Percentiles rank a stretch among this genome's conserved stretches.
Conservation (phyloP, 2,797 vertebrate species). For the Hemitrygon akajei region DNA sequence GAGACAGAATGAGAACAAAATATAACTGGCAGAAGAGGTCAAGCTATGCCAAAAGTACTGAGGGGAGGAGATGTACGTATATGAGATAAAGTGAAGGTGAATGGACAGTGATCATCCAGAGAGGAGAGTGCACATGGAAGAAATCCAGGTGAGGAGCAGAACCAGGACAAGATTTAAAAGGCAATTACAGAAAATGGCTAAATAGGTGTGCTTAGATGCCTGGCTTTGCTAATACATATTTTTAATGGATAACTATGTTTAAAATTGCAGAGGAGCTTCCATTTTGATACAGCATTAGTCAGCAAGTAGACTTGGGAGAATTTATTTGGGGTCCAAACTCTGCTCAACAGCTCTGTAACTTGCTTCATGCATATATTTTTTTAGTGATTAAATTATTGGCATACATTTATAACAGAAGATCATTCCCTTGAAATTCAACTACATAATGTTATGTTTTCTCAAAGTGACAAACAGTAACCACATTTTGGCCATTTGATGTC, state of each 20-base stretch:
- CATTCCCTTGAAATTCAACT: too few relatives aligned
- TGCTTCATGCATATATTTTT: background rate
- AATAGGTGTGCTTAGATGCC: background rate
- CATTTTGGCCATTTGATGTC: too few relatives aligned
- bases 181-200: too few relatives aligned
- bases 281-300: background rate
- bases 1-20: background rate
- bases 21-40: background rate
- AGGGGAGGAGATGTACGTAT: background rate
- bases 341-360: background rate
- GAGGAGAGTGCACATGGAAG: background rate
- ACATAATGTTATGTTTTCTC: too few relatives aligned
- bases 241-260: background rate
- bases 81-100: background rate
- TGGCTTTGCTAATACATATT: background rate
- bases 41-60: background rate
- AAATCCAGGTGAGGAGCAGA: background rate
- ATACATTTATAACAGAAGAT: background rate
- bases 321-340: background rate
- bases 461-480: too few relatives aligned
- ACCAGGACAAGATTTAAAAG: background rate
- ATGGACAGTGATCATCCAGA: background rate
- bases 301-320: background rate
- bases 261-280: background rate
- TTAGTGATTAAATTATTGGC: background rate